Evolutionary conservation across 2,113 vertebrate genomes (phyloP), one percentile per base, ranked within the genome.

Genomic region (Ceyx cyanopectus): DNA sequence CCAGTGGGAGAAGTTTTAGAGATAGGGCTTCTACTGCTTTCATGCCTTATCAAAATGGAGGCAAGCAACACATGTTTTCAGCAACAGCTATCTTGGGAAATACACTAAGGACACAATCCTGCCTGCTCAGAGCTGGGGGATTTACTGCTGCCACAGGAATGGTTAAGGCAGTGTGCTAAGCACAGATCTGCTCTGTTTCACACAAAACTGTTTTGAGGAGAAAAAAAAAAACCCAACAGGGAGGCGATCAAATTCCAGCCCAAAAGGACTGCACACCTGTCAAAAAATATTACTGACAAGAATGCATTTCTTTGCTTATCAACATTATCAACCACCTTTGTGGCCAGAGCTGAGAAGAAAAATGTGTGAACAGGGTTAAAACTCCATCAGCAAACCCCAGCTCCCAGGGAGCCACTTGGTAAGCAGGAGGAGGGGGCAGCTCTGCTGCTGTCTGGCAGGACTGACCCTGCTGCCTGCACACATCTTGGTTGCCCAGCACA

Each of bases 1-100:
- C 90, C 91, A 69, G 78, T 69, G 81, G 93, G 81, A 94, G 43
- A 81, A 81, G 51, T 84, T 91, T 93, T 87, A 84, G 92, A 93
- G 85, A 90, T 34, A 87, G 79, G 65, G 73, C n/a, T 91, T 77
- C 80, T 74, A 50, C 77, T 84, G 69, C 79, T 90, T 95, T 92
- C 51, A 72, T 85, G 65, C 22, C 65, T 95, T 93, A 87, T 77
- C 89, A 95, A 94, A 94, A 92, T 92, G 65, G 85, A 30, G 12
- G 83, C 58, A 83, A 79, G 79, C n/a, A 81, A 79, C 14, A 63
- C 29, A 78, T 9, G 34, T 67, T 91, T 87, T 90, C 57, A 92
- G 66, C 53, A 93, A 83, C 53, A 89, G 95, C 73, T 93, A 68
- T 10, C 34, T 73, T 87, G 58, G 72, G 74, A 96, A 94, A 95